Evolutionary conservation across 2,113 vertebrate species (phyloP), one percentile per base, ranked within the genome.

Genomic region (Edolisoma coerulescens): DNA sequence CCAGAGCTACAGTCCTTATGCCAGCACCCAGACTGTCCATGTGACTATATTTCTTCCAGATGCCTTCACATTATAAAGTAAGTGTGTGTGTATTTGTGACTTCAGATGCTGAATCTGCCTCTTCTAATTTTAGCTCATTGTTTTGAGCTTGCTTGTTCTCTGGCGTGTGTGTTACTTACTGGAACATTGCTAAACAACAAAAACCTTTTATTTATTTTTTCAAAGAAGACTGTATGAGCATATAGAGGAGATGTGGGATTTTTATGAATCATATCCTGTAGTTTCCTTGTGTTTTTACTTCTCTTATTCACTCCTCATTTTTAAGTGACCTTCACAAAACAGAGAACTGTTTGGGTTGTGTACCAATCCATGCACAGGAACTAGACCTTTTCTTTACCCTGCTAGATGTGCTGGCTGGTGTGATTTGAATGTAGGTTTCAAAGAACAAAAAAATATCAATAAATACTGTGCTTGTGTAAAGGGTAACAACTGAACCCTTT

Each of bases 191-290:
- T 97, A 93, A 96, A 96, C 89, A 96, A 97, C 91, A 97, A 97
- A 97, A 97, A 97, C 83, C 92, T 82, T 90, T 83, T 95, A 95
- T 97, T 97, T 96, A 59, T 93, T 95, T 96, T 93, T 95, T 97
- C 92, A 97, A 95, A 97, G 95, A 97, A 82, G 70, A 94, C 95
- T 94, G 89, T 77, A 84, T 94, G 92, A 92, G 91, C 93, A 78
- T 96, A 97, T 96, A 96, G 96, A 97, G 87, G 94, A 97, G 90
- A 98, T 60, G 44, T 97, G 97, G 97, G 97, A 96, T 97, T 98
- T 98, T 98, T 97, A 98, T 98, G 97, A 98, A 98, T 98, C 98
- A 98, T 96, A 98, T 98, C 97, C 97, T 98, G 97, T 97, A 96
- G 96, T 96, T 97, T 98, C 81, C 89, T 97, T 93, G 78, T 91